Conservation (phyloP, 2,888 invertebrate species). For the Drosophila nr. medialis region DNA sequence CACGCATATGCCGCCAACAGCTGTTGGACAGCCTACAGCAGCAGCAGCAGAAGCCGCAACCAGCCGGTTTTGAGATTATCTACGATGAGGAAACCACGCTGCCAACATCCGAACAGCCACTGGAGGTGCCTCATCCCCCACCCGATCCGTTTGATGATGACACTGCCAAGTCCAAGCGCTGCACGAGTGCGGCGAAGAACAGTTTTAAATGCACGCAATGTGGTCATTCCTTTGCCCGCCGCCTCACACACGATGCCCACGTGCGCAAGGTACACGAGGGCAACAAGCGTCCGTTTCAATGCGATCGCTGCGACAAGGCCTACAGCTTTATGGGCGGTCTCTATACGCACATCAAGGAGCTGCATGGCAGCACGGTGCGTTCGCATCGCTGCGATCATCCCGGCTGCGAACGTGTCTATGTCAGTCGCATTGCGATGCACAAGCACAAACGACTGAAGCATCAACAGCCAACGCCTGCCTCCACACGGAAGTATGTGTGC, state of each 20-base stretch:
- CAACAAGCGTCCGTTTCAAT: constrained; percentile 77
- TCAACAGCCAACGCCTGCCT: constrained; percentile 21
- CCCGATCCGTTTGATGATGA: constrained; percentile 72
- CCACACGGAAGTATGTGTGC: constrained; percentile 76
- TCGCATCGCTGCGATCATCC: constrained; percentile 75
- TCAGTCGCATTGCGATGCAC: constrained; percentile 80
- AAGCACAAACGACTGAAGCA: constrained; percentile 82
- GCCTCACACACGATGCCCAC: constrained; percentile 76
- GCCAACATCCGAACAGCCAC: constrained; percentile 40
- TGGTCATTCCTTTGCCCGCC: constrained; percentile 77
- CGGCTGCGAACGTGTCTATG: constrained; percentile 80
- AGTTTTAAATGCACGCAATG: constrained; percentile 74
- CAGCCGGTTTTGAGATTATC: constrained; percentile 55
- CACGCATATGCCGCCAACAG: constrained; percentile 56
- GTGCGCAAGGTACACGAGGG: constrained; percentile 81
- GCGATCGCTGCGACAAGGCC: constrained; percentile 81
- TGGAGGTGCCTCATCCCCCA: constrained; percentile 34
- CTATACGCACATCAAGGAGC: constrained; percentile 81
- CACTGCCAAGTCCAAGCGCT: background rate
- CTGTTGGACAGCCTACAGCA: constrained; percentile 49
- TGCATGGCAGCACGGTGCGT: constrained; percentile 71
- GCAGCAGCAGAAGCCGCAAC: constrained; percentile 18
- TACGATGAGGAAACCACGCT: constrained; percentile 51
- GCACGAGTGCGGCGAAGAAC: constrained; percentile 41
- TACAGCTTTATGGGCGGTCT: constrained; percentile 81